Percentiles rank a stretch among this genome's conserved stretches.
These are phyloP conservation scores for Acholoe squamosa DNA, from an alignment of 2,888 invertebrate species.

Conservation along the genomic window DNA sequence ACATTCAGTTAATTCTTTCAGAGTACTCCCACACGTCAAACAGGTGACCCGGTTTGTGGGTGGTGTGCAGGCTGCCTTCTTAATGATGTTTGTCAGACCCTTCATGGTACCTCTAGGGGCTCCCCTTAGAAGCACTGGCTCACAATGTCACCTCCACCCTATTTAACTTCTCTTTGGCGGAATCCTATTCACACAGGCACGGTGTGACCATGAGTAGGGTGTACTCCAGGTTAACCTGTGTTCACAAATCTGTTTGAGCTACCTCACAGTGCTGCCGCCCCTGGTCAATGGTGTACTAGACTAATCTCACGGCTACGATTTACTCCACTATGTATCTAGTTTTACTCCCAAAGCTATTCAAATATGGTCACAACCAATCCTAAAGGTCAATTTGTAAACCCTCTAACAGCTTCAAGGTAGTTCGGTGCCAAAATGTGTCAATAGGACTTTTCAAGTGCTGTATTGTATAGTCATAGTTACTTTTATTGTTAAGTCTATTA, in stretches of 20 bases:
- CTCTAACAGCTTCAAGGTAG: neutral
- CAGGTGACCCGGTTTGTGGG: neutral
- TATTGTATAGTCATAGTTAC: too few relatives aligned
- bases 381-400: neutral
- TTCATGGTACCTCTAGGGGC: neutral
- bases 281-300: neutral
- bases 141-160: neutral
- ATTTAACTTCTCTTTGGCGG: neutral
- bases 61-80: neutral
- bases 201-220: neutral
- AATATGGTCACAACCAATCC: neutral
- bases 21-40: too few relatives aligned
- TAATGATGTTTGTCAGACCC: conserved; percentile 5
- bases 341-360: neutral
- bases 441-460: too few relatives aligned
- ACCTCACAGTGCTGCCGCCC: neutral
- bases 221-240: neutral
- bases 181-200: neutral
- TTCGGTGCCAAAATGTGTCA: neutral
- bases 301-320: neutral
- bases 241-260: neutral
- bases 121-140: neutral
- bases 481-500: too few relatives aligned
- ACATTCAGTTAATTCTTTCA: too few relatives aligned
- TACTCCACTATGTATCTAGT: neutral